phyloP scores from a whole-genome alignment of 2,797 vertebrate genomes.

The Mormyrus hasselquistii region DNA sequence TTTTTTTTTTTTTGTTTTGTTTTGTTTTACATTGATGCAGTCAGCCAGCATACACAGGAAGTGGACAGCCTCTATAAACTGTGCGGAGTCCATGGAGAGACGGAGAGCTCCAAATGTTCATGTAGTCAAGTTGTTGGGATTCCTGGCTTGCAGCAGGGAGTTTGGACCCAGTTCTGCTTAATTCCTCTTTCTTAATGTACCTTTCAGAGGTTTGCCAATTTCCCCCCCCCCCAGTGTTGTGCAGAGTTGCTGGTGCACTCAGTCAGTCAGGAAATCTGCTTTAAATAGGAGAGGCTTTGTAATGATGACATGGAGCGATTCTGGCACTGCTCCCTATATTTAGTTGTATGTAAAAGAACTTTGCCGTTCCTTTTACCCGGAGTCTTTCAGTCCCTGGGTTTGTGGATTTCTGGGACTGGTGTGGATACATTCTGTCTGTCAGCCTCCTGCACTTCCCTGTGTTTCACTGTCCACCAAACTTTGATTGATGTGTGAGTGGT shows the following conservation, averaged over 20 bases:
- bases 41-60: conserved; percentile 9
- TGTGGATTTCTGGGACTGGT: not conserved
- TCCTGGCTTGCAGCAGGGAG: not conserved
- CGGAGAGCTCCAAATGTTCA: not conserved
- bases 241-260: not conserved
- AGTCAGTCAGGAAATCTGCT: not conserved
- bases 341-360: not conserved
- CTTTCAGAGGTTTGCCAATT: not conserved
- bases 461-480: not conserved
- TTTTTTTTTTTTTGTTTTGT: no score
- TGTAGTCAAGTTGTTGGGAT: not conserved
- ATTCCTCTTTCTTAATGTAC: not conserved
- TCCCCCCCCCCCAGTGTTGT: not conserved
- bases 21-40: not conserved
- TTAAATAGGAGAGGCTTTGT: not conserved
- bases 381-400: not conserved
- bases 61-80: conserved; percentile 1
- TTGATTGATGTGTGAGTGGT: not conserved
- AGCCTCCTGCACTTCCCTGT: not conserved
- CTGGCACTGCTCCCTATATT: not conserved
- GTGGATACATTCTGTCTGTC: not conserved
- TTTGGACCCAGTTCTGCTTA: not conserved
- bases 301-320: not conserved
- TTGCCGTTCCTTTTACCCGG: not conserved
- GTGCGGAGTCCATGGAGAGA: not conserved